These are phyloP conservation scores for Drosophila paramelanica DNA, from an alignment of 2,888 invertebrate genomes.

Conservation along the genomic window DNA sequence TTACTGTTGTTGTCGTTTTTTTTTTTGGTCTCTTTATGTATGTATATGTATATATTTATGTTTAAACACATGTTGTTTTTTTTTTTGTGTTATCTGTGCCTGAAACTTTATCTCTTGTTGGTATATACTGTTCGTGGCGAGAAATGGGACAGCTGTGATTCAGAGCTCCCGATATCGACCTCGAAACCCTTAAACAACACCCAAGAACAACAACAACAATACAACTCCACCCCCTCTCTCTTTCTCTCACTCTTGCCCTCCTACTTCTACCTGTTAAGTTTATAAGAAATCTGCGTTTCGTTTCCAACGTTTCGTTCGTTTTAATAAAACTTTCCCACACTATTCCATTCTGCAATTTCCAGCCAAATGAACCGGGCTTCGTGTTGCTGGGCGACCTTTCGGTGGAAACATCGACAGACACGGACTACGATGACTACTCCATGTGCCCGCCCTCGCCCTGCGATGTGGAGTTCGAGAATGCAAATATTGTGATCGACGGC, in stretches of 20 bases:
- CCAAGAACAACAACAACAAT: background rate
- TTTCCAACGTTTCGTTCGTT: slow-evolving; percentile 20
- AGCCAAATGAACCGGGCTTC: slow-evolving; percentile 88
- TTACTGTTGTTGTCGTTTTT: slow-evolving; percentile 28
- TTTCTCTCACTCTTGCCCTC: background rate
- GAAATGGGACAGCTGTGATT: slow-evolving; percentile 68
- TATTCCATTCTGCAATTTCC: slow-evolving; percentile 32
- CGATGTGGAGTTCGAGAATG: slow-evolving; percentile 93
- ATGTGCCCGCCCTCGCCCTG: slow-evolving; percentile 91
- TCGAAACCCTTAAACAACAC: slow-evolving; percentile 8
- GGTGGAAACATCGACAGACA: slow-evolving; percentile 87
- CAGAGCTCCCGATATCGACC: slow-evolving; percentile 38
- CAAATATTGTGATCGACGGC: slow-evolving; percentile 95
- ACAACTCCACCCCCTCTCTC: background rate
- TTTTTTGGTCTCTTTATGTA: slow-evolving; percentile 43
- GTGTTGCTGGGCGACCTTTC: slow-evolving; percentile 87
- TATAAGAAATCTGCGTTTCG: slow-evolving; percentile 9
- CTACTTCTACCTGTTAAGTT: background rate
- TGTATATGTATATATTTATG: background rate
- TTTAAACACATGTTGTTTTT: slow-evolving; percentile 16
- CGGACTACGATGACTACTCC: slow-evolving; percentile 87
- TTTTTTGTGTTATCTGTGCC: slow-evolving; percentile 59
- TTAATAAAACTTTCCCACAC: slow-evolving; percentile 32
- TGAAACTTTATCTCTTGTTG: slow-evolving; percentile 65
- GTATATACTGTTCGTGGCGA: slow-evolving; percentile 49